Base-by-base conservation (phyloP, 2,888 invertebrate genomes). In the Eupeodes luniger region DNA sequence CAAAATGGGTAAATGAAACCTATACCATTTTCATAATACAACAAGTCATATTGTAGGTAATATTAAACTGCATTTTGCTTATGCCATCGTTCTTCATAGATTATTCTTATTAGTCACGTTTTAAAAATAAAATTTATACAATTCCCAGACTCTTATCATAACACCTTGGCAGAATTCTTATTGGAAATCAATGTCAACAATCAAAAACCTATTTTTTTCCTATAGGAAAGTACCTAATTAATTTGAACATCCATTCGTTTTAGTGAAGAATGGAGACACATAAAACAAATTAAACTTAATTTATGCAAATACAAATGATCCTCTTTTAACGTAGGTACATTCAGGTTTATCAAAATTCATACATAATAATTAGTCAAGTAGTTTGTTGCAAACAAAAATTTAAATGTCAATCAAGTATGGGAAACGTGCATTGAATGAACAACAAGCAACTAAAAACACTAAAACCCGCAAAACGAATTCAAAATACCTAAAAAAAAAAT, bases 371-470 rank as follows among this genome's bases (percentile, higher is more conserved):
- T 5, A 12, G 49, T 36, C 11, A 5, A 53, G 12, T 11, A 53
- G 12, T 11, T 47, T 64, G 12, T 57, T 27, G 40, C 40, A 9
- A 64, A 34, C 1, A 19, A 27, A 47, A 69, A 55, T 40, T 44
- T 40, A 70, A 70, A 70, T 70, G 55, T 44, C 70, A 70, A 27
- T 55, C 44, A 51, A 66, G 14, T 34, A 66, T 27, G 14, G 14
- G 34, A 16, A 55, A 70, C 5, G 16, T 55, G 55, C 2, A 3
- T 40, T 7, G 10, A 47, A 57, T 72, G 57, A 14, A 40, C 61
- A 40, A 27, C 19, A 53, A 14, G 19, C 19, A 61, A 36, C 10
- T 3, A 78, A 55, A 67, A 55, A 69, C 61, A 12, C 34, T 16
- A 79, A 27, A 64, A 64, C 3, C 51, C 4, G 19, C n/a, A 67